Evolutionary conservation across 2,113 vertebrate species (phyloP).

Genomic region (Barbus barbus): DNA sequence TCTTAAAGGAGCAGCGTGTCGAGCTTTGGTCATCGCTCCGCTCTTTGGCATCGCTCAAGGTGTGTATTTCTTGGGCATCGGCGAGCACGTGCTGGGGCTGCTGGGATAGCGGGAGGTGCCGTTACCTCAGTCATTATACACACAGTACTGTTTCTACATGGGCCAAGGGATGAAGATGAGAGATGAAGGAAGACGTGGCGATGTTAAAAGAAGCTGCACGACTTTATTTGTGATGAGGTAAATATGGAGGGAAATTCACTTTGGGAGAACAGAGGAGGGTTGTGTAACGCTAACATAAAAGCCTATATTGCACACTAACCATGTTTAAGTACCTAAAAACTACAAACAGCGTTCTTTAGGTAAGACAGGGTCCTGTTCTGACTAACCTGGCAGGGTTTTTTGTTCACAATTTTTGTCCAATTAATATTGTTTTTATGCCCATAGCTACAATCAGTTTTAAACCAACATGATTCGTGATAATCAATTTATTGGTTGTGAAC

Average conservation of each 20-base stretch:
- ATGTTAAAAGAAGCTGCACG: neutral
- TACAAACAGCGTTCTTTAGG: conserved; percentile 45
- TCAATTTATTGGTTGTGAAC: neutral
- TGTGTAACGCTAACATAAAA: conserved; percentile 35
- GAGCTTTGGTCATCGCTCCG: conserved; percentile 94
- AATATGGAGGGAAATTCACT: neutral
- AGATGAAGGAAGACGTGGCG: neutral
- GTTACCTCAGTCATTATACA: neutral
- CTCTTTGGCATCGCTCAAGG: conserved; percentile 97
- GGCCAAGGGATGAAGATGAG: neutral
- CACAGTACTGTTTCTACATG: conserved; percentile 35
- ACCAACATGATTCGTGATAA: neutral
- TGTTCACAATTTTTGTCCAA: no score
- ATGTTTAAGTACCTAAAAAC: conserved; percentile 51
- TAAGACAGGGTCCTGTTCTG: conserved; percentile 46
- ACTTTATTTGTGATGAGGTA: neutral
- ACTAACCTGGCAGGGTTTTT: conserved; percentile 28
- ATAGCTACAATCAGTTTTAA: conserved; percentile 10
- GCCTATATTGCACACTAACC: conserved; percentile 57
- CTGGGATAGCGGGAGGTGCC: conserved; percentile 68
- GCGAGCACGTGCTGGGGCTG: conserved; percentile 82
- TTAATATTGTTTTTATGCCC: neutral
- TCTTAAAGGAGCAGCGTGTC: conserved; percentile 95
- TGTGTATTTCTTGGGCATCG: conserved; percentile 94
- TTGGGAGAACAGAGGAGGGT: neutral